Evolutionary conservation across 2,888 invertebrate genomes (phyloP).

Genomic region (Dynastes hyllus): DNA sequence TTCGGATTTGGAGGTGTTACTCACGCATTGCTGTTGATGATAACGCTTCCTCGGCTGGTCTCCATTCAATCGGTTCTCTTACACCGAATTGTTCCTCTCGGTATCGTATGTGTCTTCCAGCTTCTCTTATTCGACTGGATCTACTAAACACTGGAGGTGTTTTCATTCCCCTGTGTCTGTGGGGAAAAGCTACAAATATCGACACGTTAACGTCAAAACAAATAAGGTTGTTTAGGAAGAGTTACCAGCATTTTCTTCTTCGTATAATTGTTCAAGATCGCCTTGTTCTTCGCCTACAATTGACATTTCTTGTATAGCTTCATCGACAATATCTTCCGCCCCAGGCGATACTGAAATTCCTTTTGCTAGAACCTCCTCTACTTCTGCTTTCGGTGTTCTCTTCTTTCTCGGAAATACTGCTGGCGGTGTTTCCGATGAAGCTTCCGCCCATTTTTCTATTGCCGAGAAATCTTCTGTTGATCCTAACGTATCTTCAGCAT

Average conservation of each 20-base stretch:
- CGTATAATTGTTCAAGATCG: constrained; percentile 46
- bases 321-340: constrained; percentile 56
- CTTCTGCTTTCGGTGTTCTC: constrained; percentile 8
- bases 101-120: constrained; percentile 48
- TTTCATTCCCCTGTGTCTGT: constrained; percentile 54
- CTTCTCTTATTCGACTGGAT: constrained; percentile 54
- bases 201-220: not conserved
- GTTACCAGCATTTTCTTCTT: constrained; percentile 43
- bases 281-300: constrained; percentile 18
- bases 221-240: not conserved
- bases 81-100: constrained; percentile 57
- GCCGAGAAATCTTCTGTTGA: constrained; percentile 28
- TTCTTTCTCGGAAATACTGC: constrained; percentile 22
- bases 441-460: constrained; percentile 21
- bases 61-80: constrained; percentile 53
- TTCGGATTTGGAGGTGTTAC: not conserved
- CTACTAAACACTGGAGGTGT: constrained; percentile 62
- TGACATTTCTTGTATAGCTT: constrained; percentile 53
- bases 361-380: constrained; percentile 23
- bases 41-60: constrained; percentile 52
- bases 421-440: constrained; percentile 8
- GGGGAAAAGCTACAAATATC: constrained; percentile 52
- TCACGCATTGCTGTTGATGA: constrained; percentile 28
- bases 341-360: constrained; percentile 49
- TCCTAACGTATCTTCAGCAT: not conserved